Evolutionary conservation across 1,140 invertebrate species (phyloP), one percentile per base, ranked within the genome.

Genomic region (Lasioglossum albipes): DNA sequence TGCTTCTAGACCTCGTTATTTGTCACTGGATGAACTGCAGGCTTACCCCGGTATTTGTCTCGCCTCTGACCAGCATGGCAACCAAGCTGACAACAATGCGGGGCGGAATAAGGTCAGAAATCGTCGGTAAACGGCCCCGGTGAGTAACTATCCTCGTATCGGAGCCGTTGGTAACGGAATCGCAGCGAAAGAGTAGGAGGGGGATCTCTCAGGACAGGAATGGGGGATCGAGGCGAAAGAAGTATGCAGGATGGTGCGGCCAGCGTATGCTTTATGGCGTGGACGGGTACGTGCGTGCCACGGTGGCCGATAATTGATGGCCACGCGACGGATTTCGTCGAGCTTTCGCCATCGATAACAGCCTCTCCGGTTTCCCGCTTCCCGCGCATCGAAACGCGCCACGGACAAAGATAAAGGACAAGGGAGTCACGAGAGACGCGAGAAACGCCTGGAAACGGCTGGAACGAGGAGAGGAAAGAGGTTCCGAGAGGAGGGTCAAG

Each of bases 361-460:
- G 31, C 16, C 74, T 73, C 69, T 67, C 31, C 20, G 42, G 49
- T 81, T 84, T 84, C 76, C 31, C 67, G 68, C 66, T 86, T 85
- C 81, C 78, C 61, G 61, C 59, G 59, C 31, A 4, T 57, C 59
- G 59, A 31, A 16, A 27, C 20, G 6, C 52, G 3, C 41, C 18
- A 57, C 16, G 2, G 62, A n/a, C 41, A 41, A 20, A 66, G 61
- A 73, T 31, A 66, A 57, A 42, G 41, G 68, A 64, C 57, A 49
- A 31, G 6, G 16, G 27, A n/a, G 20, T 27, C 49, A 12, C n/a
- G n/a, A n/a, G n/a, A n/a, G n/a, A n/a, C 3, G 41, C 13, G 36
- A 41, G 49, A 22, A 31, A 6, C 9, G n/a, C n/a, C 18, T 31
- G 31, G 72, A 45, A 36, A 62, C 57, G 41, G 49, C 41, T 42